These are phyloP conservation scores for Triplophysa dalaica DNA, from an alignment of 2,113 vertebrate species.

Conservation along the genomic window DNA sequence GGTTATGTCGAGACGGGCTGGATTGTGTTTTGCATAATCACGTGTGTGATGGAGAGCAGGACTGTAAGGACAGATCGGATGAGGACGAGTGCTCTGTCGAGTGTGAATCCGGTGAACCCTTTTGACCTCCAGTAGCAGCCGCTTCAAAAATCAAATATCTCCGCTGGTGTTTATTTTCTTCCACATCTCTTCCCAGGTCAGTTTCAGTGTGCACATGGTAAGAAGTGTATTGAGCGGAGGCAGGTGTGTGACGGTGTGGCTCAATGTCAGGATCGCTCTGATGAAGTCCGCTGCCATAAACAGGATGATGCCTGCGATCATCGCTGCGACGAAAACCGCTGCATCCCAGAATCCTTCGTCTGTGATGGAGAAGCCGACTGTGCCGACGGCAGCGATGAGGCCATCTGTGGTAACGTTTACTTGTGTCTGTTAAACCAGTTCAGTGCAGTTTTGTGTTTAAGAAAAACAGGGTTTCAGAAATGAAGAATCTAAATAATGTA, in stretches of 20 bases:
- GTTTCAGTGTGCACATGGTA: conserved; percentile 79
- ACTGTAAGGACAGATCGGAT: conserved; percentile 62
- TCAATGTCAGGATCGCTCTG: conserved; percentile 83
- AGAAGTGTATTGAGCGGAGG: conserved; percentile 66
- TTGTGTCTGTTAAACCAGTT: no score
- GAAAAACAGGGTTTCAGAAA: no score
- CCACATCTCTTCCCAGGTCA: conserved; percentile 58
- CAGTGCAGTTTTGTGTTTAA: no score
- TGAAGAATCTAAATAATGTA: neutral
- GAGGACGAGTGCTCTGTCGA: conserved; percentile 65
- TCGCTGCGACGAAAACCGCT: conserved; percentile 76
- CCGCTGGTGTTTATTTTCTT: neutral
- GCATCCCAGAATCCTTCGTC: conserved; percentile 78
- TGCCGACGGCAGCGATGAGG: conserved; percentile 76
- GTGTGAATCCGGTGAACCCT: conserved; percentile 25
- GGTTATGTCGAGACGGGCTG: conserved; percentile 13
- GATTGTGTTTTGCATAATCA: conserved; percentile 39
- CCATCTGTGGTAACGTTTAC: conserved; percentile 69
- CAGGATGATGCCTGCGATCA: conserved; percentile 71
- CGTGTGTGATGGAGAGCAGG: conserved; percentile 35
- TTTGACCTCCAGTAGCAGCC: no score
- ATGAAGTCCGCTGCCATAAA: conserved; percentile 73
- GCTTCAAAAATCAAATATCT: neutral
- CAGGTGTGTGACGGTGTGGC: conserved; percentile 79
- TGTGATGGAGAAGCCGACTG: conserved; percentile 85